phyloP scores from a whole-genome alignment of 2,888 invertebrate genomes.

The Aproaerema taeniolella region DNA sequence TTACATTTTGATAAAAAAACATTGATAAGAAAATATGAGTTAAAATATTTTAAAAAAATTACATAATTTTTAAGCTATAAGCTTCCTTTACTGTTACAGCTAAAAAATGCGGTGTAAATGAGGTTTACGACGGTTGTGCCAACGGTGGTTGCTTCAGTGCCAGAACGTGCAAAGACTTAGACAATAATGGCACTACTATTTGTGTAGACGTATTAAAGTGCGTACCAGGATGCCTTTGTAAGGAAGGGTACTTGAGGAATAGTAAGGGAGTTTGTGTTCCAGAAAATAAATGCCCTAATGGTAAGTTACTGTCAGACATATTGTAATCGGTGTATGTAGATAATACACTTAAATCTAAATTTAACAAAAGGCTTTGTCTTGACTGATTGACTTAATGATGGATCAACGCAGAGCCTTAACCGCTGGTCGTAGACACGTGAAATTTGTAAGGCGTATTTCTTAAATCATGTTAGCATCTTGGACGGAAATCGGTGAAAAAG shows the following conservation, averaged over 20 bases:
- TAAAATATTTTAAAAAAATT: too few species aligned
- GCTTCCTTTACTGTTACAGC: slow-evolving; percentile 3
- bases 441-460: too few species aligned
- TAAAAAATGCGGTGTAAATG: slow-evolving; percentile 5
- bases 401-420: too few species aligned
- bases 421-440: too few species aligned
- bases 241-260: neutral
- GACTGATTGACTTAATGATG: too few species aligned
- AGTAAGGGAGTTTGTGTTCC: slow-evolving; percentile 1
- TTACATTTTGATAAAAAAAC: too few species aligned
- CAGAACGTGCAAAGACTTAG: slow-evolving; percentile 10
- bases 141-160: slow-evolving; percentile 11
- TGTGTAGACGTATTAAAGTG: slow-evolving; percentile 2
- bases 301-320: too few species aligned
- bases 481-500: too few species aligned
- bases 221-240: slow-evolving; percentile 2
- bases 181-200: neutral
- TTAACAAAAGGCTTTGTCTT: too few species aligned
- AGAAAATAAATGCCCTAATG: slow-evolving; percentile 5
- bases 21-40: too few species aligned
- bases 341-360: neutral
- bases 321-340: neutral
- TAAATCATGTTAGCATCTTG: too few species aligned
- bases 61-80: too few species aligned
- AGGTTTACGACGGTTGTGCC: slow-evolving; percentile 9